These are phyloP conservation scores for Caenorhabditis sulstoni DNA, from an alignment of 2,888 invertebrate genomes.

Conservation along the genomic window DNA sequence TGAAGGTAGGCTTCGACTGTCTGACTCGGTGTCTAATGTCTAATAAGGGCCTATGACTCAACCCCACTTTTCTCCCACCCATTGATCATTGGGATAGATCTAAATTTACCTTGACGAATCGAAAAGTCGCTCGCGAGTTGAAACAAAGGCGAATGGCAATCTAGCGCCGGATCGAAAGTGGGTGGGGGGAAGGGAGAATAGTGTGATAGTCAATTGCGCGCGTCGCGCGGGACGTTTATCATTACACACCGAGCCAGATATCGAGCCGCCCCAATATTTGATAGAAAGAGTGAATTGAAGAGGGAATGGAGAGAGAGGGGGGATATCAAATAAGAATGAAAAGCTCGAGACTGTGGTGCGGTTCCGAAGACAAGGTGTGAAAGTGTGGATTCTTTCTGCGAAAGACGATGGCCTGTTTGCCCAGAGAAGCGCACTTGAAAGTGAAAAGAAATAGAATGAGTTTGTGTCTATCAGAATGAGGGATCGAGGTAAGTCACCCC, in stretches of 20 bases:
- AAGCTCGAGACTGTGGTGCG: background rate
- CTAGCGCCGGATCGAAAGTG: constrained; percentile 45
- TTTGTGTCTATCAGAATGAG: constrained; percentile 2
- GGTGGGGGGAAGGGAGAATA: constrained; percentile 32
- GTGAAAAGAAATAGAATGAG: constrained; percentile 6
- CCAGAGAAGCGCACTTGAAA: background rate
- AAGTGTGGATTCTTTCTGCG: background rate
- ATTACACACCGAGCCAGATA: constrained; percentile 59
- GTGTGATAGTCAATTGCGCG: constrained; percentile 56
- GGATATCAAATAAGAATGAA: constrained; percentile 46
- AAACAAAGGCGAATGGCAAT: constrained; percentile 51
- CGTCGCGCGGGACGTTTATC: constrained; percentile 8
- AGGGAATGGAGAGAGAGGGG: too few relatives aligned
- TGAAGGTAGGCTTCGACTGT: constrained; percentile 28
- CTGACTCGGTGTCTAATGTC: constrained; percentile 45
- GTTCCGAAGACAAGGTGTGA: constrained; percentile 28
- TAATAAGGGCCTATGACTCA: constrained; percentile 1
- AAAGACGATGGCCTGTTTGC: background rate
- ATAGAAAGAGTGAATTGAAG: constrained; percentile 16
- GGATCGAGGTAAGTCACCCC: background rate
- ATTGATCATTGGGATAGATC: background rate
- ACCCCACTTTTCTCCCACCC: constrained; percentile 1
- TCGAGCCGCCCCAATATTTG: constrained; percentile 43
- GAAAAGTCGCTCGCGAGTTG: constrained; percentile 43
- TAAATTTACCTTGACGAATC: constrained; percentile 44